Evolutionary conservation across 1,140 invertebrate species (phyloP).

Genomic region (Bathynomus jamesi): DNA sequence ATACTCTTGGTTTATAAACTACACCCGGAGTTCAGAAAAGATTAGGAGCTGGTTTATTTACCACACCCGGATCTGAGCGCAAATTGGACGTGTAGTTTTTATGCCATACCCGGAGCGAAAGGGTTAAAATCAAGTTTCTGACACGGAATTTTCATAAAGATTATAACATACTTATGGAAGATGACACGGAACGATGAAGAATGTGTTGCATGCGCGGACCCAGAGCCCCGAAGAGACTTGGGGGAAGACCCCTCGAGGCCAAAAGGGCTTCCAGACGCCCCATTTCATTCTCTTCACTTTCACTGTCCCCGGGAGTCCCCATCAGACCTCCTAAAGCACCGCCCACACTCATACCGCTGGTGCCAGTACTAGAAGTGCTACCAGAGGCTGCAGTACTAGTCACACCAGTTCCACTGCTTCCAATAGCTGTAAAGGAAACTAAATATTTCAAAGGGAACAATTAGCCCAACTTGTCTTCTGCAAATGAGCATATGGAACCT

Average conservation of each 20-base stretch:
- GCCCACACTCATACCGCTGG: background rate
- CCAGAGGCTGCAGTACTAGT: conserved; percentile 7
- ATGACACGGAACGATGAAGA: conserved; percentile 75
- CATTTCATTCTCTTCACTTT: conserved; percentile 72
- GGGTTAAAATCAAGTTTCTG: too few species aligned
- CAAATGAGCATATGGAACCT: background rate
- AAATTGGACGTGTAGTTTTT: too few species aligned
- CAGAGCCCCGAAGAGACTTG: conserved; percentile 87
- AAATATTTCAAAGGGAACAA: background rate
- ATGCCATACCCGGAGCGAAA: too few species aligned
- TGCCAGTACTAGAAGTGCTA: background rate
- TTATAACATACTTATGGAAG: conserved; percentile 37
- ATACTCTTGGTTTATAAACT: too few species aligned
- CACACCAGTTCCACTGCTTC: conserved; percentile 19
- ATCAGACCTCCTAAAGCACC: conserved; percentile 24
- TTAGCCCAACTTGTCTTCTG: background rate
- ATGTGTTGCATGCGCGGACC: conserved; percentile 96
- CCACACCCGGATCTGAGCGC: too few species aligned
- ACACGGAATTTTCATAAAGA: too few species aligned
- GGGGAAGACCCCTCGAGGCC: conserved; percentile 87
- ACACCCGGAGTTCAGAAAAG: too few species aligned
- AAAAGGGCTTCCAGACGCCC: conserved; percentile 79
- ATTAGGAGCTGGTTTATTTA: too few species aligned
- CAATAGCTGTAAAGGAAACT: conserved; percentile 11
- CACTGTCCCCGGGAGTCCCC: conserved; percentile 31